phyloP scores from a whole-genome alignment of 2,797 vertebrate genomes.

The Sebastiscus albofasciatus region DNA sequence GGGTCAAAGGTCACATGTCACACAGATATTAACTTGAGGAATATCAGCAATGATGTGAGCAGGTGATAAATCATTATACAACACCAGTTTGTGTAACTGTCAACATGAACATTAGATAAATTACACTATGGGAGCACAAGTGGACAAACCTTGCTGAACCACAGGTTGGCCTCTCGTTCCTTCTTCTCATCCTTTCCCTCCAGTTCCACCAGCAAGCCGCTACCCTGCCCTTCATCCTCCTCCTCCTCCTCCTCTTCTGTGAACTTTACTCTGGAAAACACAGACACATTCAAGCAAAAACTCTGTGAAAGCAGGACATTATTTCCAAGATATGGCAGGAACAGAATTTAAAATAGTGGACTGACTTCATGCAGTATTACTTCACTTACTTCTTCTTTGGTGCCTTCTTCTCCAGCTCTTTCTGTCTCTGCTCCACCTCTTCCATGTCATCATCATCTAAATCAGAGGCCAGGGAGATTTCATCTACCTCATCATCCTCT shows the following conservation, averaged over 20 bases:
- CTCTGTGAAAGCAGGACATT: neutral
- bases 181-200: conserved; percentile 87
- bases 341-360: neutral
- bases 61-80: neutral
- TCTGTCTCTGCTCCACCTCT: conserved; percentile 82
- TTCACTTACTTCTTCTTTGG: conserved; percentile 74
- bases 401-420: conserved; percentile 61
- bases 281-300: neutral
- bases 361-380: neutral
- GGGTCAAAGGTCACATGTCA: neutral
- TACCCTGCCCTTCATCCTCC: conserved; percentile 75
- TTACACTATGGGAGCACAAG: neutral
- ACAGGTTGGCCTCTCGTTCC: conserved; percentile 87
- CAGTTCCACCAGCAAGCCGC: conserved; percentile 89
- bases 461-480: conserved; percentile 91
- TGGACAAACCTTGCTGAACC: conserved; percentile 92
- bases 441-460: conserved; percentile 89
- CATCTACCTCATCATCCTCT: conserved; percentile 66
- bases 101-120: neutral
- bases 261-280: conserved; percentile 77
- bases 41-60: neutral
- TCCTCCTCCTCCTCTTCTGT: conserved; percentile 72
- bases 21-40: neutral
- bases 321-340: neutral
- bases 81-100: neutral